phyloP scores from a whole-genome alignment of 37 sponge, comb jelly and placozoan genomes.

The Aplysina aerophoba region DNA sequence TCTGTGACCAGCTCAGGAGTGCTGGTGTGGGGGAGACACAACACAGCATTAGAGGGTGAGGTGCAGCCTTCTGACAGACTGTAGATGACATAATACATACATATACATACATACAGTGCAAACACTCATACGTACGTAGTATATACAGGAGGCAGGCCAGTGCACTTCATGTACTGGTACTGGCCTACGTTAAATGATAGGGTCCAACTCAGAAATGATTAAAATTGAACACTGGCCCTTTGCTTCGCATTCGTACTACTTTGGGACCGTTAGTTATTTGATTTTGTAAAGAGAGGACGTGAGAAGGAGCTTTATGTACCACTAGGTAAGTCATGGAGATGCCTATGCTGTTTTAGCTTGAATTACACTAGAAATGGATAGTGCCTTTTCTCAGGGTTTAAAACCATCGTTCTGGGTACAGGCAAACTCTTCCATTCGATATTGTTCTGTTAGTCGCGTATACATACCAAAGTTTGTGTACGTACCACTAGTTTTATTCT shows the following conservation, averaged over 20 bases:
- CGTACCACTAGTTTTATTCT: not conserved
- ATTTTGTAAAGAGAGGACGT: conserved; percentile 14
- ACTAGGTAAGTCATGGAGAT: conserved; percentile 27
- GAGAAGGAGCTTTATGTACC: conserved; percentile 22
- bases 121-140: too few species aligned
- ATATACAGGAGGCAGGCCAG: too few species aligned
- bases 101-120: too few species aligned
- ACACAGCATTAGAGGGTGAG: too few species aligned
- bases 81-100: too few species aligned
- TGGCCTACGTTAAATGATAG: too few species aligned
- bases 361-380: conserved; percentile 27
- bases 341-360: conserved; percentile 19
- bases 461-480: not conserved
- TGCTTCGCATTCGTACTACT: conserved; percentile 6
- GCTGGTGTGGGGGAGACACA: too few species aligned
- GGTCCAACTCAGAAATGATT: conserved; percentile 29
- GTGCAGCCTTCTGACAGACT: too few species aligned
- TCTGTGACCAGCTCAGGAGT: too few species aligned
- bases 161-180: too few species aligned
- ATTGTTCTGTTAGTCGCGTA: too few species aligned
- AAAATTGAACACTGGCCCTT: conserved; percentile 1
- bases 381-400: conserved; percentile 15
- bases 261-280: not conserved
- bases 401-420: conserved; percentile 18
- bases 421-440: too few species aligned